Evolutionary conservation across 1,140 invertebrate genomes (phyloP), one percentile per base, ranked within the genome.

Genomic region (Mercenaria mercenaria): DNA sequence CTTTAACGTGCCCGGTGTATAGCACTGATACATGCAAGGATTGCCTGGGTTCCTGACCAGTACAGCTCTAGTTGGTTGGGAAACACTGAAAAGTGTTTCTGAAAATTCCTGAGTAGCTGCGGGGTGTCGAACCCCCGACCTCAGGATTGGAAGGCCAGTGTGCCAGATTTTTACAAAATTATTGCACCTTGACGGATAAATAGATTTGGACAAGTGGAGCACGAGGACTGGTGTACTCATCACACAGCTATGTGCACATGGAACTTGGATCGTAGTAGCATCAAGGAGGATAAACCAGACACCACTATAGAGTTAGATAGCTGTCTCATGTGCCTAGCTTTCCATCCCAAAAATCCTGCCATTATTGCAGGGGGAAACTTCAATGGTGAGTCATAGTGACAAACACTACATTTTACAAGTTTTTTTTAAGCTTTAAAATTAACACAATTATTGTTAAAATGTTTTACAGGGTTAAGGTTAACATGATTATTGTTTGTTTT

Each of bases 211-310:
- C 91, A 95, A 50, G 93, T 91, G 92, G 95, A 96, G 79, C 96
- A 96, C 91, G 95, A 96, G 74, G 95, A 95, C 79, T 95, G 95
- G 94, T 96, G 96, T 90, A 96, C 94, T 34, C 96, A 96, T 87
- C 94, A 93, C 72, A 92, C 95, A 26, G 89, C 92, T 0, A 74
- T 96, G 4, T 95, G 94, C 74, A 95, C 95, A 0, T 96, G 96
- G 96, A 96, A 96, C 88, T 64, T 96, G 50, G 95, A 96, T 81
- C 88, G 95, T 47, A 77, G 92, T 11, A 92, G 90, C 39, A 85
- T 96, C 23, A 92, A 96, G 79, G 90, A 93, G n/a, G 94, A 95
- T 80, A 96, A 96, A 91, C 95, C 96, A 26, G 95, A 96, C 77
- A 94, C 92, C 32, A 91, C 90, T 2, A 93, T 96, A 43, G 96